Evolutionary conservation across 1,140 invertebrate genomes (phyloP).

Genomic region (Sitophilus oryzae): DNA sequence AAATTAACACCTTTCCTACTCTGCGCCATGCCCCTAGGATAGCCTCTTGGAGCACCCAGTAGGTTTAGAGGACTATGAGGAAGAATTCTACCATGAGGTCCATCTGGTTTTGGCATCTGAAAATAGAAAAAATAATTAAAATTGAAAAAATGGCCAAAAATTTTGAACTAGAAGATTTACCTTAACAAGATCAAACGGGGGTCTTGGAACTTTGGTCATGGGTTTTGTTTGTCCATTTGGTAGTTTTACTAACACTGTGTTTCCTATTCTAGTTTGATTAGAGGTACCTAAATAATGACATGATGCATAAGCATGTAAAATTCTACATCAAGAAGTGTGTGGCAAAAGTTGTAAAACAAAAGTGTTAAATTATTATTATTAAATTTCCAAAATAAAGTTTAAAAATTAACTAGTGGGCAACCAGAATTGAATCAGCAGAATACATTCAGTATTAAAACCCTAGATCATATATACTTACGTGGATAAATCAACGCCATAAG

Average conservation of each 20-base stretch:
- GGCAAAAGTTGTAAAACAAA: no score
- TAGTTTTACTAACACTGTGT: slow-evolving; percentile 58
- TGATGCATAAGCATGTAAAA: neutral
- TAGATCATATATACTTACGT: no score
- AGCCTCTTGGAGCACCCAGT: slow-evolving; percentile 26
- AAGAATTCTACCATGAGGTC: neutral
- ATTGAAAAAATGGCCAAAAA: neutral
- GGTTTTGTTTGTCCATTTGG: slow-evolving; percentile 54
- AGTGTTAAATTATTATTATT: no score
- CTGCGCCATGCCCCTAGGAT: slow-evolving; percentile 22
- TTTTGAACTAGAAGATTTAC: slow-evolving; percentile 3
- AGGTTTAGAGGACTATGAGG: slow-evolving; percentile 1
- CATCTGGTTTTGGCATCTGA: slow-evolving; percentile 18
- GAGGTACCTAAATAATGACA: slow-evolving; percentile 27
- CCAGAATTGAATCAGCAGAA: no score
- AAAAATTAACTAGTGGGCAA: no score
- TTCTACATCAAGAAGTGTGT: no score
- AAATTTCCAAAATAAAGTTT: no score
- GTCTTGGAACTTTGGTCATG: slow-evolving; percentile 39
- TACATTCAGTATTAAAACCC: no score
- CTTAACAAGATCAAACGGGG: slow-evolving; percentile 38
- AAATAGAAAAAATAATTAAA: neutral
- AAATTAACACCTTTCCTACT: slow-evolving; percentile 40
- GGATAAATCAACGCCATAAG: no score
- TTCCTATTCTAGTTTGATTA: slow-evolving; percentile 40